Evolutionary conservation across 2,888 invertebrate genomes (phyloP), one percentile per base, ranked within the genome.

Genomic region (Eristalinus sepulchralis): DNA sequence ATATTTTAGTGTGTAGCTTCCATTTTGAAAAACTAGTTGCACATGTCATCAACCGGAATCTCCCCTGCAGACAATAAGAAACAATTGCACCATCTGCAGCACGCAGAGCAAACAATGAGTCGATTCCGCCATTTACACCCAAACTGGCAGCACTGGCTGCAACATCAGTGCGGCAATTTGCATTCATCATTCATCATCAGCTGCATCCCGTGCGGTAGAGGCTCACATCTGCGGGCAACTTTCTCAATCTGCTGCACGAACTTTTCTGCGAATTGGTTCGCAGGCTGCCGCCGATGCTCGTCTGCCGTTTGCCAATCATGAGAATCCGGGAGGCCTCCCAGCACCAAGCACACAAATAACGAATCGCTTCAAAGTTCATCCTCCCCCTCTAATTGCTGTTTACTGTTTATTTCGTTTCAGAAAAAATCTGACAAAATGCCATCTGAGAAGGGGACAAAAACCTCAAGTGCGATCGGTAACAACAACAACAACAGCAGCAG

Each of bases 401-500:
- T 11, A 71, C 66, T 68, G 36, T 63, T 27, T 68, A 10, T 34
- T 1, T 68, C 27, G 20, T 66, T 70, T 10, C 17, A 86, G 86
- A 86, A 86, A 83, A 86, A 86, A 86, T 71, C 75, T 1, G 86
- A 86, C 33, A 89, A 89, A 88, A 88, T 87, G 85, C 82, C 89
- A 67, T 77, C 89, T n/a, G 90, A 90, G 73, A 90, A 90, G 78
- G 88, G 89, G 72, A 79, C 89, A 55, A 90, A 90, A 87, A 89
- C 60, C 24, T 68, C 84, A 34, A 83, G 80, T 31, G 90, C 89
- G 81, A 90, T 47, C n/a, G 39, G 89, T 85, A 88, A 87, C 85
- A 88, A 88, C 85, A 88, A 72, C 86, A 90, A 89, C 87, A 90
- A 89, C 83, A 89, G 88, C 87, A 88, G 88, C 81, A 88, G 77